Evolutionary conservation across 2,797 vertebrate genomes (phyloP).

Genomic region (Gallirallus australis): DNA sequence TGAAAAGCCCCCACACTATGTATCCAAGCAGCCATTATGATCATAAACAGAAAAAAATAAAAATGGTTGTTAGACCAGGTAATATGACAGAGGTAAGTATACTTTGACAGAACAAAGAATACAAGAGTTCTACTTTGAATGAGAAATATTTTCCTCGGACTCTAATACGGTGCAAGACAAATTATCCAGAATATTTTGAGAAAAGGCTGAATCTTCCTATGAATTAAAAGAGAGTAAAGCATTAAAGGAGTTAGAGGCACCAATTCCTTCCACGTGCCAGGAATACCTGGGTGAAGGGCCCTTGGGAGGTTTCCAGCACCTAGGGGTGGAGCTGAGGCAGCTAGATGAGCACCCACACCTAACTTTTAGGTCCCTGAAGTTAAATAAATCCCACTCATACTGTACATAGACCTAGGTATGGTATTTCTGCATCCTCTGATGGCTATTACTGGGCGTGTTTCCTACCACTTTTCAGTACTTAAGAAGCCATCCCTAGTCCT

Average conservation of each 20-base stretch:
- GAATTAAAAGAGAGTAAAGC: background rate
- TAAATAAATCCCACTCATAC: background rate
- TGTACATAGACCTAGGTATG: background rate
- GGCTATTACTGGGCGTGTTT: background rate
- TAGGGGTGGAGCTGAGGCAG: background rate
- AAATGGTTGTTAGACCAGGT: background rate
- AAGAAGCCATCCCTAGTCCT: background rate
- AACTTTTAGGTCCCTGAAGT: background rate
- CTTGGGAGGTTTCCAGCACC: background rate
- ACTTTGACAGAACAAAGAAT: background rate
- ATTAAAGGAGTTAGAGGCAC: background rate
- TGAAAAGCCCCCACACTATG: background rate
- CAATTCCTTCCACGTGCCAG: background rate
- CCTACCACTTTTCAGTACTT: background rate
- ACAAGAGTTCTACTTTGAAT: background rate
- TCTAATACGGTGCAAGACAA: background rate
- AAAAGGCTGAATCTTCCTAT: background rate
- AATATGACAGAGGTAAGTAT: background rate
- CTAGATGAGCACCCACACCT: background rate
- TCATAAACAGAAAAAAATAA: background rate
- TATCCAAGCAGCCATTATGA: background rate
- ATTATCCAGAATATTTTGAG: background rate
- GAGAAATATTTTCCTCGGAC: background rate
- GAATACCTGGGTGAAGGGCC: background rate
- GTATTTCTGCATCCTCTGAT: background rate